phyloP scores from a whole-genome alignment of 2,888 invertebrate species.

The Exocentrus adspersus region DNA sequence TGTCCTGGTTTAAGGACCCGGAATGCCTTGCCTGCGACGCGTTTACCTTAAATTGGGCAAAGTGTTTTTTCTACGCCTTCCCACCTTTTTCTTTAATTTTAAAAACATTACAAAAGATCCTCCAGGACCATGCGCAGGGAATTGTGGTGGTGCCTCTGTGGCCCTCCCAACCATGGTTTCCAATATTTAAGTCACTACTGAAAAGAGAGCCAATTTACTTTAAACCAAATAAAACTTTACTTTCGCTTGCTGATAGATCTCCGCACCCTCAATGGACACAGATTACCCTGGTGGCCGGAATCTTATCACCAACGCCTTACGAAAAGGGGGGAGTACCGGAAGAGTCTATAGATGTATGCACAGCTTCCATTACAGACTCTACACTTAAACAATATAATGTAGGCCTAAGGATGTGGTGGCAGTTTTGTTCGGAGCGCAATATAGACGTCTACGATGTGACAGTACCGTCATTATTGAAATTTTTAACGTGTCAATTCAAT shows the following conservation, averaged over 20 bases:
- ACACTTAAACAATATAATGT: slow-evolving; percentile 28
- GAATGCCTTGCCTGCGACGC: neutral
- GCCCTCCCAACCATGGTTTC: no score
- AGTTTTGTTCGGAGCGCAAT: slow-evolving; percentile 11
- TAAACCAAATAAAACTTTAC: no score
- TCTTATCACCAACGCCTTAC: neutral
- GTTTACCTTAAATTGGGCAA: neutral
- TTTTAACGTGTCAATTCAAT: slow-evolving; percentile 18
- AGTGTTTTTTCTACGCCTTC: slow-evolving; percentile 33
- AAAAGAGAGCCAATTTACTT: no score
- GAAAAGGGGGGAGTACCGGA: neutral
- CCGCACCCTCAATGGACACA: neutral
- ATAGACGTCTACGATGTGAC: slow-evolving; percentile 2
- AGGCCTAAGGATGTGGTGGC: slow-evolving; percentile 27
- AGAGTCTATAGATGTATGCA: neutral
- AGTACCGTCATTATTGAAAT: slow-evolving; percentile 11
- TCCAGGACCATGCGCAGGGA: no score
- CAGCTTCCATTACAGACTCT: neutral
- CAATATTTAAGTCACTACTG: no score
- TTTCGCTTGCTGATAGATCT: slow-evolving; percentile 29
- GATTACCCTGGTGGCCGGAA: neutral
- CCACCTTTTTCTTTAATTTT: no score
- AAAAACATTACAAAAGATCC: no score
- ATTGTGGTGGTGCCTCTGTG: no score
- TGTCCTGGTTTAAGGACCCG: neutral